Conservation (phyloP, 2,113 vertebrate genomes). For the Panthera tigris region DNA sequence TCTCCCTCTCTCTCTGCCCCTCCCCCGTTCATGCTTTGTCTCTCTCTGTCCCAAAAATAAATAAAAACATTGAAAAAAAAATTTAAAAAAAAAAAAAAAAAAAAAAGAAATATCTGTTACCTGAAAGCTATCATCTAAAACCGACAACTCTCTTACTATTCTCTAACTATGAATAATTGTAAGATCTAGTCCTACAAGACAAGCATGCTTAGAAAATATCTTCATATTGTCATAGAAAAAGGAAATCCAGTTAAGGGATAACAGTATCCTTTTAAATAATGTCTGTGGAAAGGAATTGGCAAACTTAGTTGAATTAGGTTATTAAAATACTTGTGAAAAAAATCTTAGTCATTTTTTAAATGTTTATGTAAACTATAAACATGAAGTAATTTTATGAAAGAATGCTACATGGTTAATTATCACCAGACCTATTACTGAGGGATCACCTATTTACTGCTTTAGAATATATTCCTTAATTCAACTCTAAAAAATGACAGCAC, state of each 20-base stretch:
- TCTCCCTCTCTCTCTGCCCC: too few species aligned
- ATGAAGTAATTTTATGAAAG: constrained; percentile 19
- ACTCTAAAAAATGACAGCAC: not conserved
- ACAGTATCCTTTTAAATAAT: not conserved
- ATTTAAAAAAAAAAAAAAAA: too few species aligned
- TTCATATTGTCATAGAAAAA: not conserved
- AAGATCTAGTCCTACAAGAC: not conserved
- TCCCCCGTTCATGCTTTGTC: too few species aligned
- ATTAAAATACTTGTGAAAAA: not conserved
- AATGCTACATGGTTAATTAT: not conserved
- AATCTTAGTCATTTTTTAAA: not conserved
- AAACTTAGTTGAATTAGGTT: not conserved
- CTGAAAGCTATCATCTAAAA: not conserved
- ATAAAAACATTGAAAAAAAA: too few species aligned
- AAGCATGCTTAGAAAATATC: not conserved
- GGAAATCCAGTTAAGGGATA: not conserved
- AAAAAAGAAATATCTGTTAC: not conserved
- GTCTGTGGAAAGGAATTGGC: not conserved
- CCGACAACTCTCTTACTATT: not conserved
- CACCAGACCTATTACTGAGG: not conserved
- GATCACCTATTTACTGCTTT: not conserved
- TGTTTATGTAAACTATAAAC: not conserved
- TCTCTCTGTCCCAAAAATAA: too few species aligned
- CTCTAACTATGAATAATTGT: not conserved
- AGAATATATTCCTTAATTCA: not conserved